phyloP scores from a whole-genome alignment of 2,797 vertebrate genomes.

The Tarsius wallacei region DNA sequence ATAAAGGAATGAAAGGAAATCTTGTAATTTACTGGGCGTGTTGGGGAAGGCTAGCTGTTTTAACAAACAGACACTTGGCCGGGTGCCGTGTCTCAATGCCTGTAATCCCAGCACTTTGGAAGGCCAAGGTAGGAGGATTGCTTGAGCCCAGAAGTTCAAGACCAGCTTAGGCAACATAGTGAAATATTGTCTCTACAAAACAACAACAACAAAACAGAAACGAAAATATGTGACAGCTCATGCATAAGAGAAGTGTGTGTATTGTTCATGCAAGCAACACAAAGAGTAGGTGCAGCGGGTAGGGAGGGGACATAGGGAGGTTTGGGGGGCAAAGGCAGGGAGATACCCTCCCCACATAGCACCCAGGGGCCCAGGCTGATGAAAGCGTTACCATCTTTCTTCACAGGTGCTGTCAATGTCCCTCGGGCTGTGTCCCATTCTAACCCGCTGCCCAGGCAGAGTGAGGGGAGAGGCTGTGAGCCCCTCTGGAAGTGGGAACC shows the following conservation, averaged over 20 bases:
- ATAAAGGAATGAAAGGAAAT: neutral
- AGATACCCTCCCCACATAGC: neutral
- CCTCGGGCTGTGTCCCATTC: neutral
- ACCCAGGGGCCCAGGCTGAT: neutral
- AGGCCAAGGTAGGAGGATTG: no score
- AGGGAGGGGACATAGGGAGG: neutral
- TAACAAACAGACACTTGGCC: neutral
- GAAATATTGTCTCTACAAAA: no score
- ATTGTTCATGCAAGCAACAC: fast-evolving
- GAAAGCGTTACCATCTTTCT: neutral
- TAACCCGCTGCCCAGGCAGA: neutral
- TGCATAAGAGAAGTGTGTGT: neutral
- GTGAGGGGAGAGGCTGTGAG: neutral
- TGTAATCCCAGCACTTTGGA: no score
- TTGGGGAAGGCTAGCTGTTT: fast-evolving
- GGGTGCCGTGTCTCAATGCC: no score
- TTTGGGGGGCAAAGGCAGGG: no score
- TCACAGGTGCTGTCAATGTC: neutral
- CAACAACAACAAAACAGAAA: no score
- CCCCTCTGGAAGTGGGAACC: neutral
- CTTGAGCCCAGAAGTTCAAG: no score
- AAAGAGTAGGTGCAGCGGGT: fast-evolving
- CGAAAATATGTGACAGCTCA: fast-evolving
- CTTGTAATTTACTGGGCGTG: fast-evolving
- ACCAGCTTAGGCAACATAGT: no score